These are phyloP conservation scores for Vesta saturnalis DNA, from an alignment of 2,888 invertebrate species.

Conservation along the genomic window DNA sequence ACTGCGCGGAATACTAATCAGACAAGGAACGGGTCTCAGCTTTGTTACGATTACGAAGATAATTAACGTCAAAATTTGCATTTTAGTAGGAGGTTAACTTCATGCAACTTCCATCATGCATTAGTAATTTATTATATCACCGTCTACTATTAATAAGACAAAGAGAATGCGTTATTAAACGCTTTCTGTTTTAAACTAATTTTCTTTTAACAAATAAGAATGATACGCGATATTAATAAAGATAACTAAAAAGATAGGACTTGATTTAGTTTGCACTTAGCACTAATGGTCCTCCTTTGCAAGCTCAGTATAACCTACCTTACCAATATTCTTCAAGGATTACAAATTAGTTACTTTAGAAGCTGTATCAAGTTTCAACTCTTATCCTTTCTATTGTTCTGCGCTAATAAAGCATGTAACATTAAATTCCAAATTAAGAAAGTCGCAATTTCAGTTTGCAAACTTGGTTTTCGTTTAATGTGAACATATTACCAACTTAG, in stretches of 20 bases:
- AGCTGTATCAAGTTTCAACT: not conserved
- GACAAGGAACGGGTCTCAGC: slow-evolving; percentile 43
- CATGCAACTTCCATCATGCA: slow-evolving; percentile 54
- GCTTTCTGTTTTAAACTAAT: slow-evolving; percentile 19
- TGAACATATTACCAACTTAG: too few species aligned
- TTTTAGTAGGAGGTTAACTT: slow-evolving; percentile 54
- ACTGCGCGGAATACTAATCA: slow-evolving; percentile 55
- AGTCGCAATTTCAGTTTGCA: too few species aligned
- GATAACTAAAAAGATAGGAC: slow-evolving; percentile 26
- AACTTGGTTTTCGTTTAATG: too few species aligned
- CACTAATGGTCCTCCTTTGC: slow-evolving; percentile 10
- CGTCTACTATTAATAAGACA: slow-evolving; percentile 36
- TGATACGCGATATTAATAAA: slow-evolving; percentile 30
- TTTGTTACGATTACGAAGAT: slow-evolving; percentile 42
- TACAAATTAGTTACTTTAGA: slow-evolving; percentile 11
- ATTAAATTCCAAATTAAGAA: too few species aligned
- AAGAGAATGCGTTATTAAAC: slow-evolving; percentile 31
- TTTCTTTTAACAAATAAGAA: slow-evolving; percentile 27
- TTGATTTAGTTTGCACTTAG: slow-evolving; percentile 21
- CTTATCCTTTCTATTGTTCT: too few species aligned
- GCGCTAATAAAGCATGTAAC: too few species aligned
- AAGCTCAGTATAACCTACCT: slow-evolving; percentile 21
- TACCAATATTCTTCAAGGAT: slow-evolving; percentile 12
- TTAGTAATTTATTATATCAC: slow-evolving; percentile 52
- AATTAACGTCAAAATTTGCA: slow-evolving; percentile 56